These are phyloP conservation scores for Epirrhoe alternata DNA, from an alignment of 2,888 invertebrate species.

Conservation along the genomic window DNA sequence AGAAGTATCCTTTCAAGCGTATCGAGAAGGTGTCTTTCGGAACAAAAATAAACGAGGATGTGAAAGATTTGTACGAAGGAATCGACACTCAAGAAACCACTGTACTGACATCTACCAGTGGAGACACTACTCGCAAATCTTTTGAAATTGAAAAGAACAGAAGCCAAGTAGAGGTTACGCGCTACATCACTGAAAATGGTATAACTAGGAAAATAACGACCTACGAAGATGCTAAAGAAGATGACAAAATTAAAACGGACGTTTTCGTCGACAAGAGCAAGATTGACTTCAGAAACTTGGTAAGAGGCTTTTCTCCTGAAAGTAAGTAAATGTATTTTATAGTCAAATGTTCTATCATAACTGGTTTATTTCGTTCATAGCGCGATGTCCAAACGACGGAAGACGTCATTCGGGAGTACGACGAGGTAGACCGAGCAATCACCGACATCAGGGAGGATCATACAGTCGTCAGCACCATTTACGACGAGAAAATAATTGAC, in stretches of 20 bases:
- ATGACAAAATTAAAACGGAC: slow-evolving; percentile 80
- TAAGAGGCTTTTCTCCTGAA: slow-evolving; percentile 55
- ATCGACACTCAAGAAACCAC: slow-evolving; percentile 75
- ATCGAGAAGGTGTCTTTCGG: slow-evolving; percentile 83
- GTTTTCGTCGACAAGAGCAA: slow-evolving; percentile 82
- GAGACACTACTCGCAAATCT: slow-evolving; percentile 73
- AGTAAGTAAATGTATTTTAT: not conserved
- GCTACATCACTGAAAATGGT: slow-evolving; percentile 80
- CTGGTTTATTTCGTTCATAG: slow-evolving; percentile 55
- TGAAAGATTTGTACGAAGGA: slow-evolving; percentile 83
- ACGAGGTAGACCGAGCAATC: slow-evolving; percentile 81
- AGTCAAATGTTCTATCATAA: not conserved
- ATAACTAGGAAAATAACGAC: slow-evolving; percentile 79
- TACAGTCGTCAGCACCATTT: slow-evolving; percentile 73
- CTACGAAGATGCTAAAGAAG: slow-evolving; percentile 81
- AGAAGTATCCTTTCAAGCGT: slow-evolving; percentile 80
- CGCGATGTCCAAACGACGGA: slow-evolving; percentile 81
- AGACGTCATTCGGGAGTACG: slow-evolving; percentile 78
- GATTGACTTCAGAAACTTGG: slow-evolving; percentile 83
- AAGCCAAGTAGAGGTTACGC: slow-evolving; percentile 81
- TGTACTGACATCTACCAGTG: slow-evolving; percentile 66
- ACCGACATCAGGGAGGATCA: slow-evolving; percentile 75
- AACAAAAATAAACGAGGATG: slow-evolving; percentile 85
- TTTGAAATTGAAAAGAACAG: slow-evolving; percentile 78
- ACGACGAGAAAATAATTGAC: slow-evolving; percentile 76